These are phyloP conservation scores for Miniopterus natalensis DNA, from an alignment of 2,113 vertebrate species.

Conservation along the genomic window DNA sequence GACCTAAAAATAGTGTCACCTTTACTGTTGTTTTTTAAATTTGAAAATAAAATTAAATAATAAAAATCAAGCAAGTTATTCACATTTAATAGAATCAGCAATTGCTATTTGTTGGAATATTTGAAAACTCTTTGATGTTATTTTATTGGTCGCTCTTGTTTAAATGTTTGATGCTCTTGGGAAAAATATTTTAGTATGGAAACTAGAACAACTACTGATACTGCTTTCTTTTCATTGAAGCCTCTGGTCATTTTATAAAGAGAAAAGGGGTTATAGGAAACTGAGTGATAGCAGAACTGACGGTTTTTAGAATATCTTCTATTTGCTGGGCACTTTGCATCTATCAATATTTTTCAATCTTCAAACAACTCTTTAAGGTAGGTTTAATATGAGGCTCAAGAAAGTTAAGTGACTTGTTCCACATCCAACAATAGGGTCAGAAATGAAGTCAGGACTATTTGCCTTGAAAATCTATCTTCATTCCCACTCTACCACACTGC, in stretches of 20 bases:
- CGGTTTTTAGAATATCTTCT: neutral
- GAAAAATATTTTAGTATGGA: neutral
- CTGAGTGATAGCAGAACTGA: neutral
- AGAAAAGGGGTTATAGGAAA: neutral
- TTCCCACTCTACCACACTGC: neutral
- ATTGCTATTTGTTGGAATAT: neutral
- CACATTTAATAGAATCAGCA: neutral
- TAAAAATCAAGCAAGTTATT: neutral
- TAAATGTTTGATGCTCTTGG: neutral
- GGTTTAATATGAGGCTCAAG: neutral
- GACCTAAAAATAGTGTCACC: neutral
- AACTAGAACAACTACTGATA: neutral
- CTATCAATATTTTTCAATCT: neutral
- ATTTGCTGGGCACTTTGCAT: neutral
- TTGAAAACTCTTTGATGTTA: neutral
- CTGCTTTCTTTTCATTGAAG: neutral
- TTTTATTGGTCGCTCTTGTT: neutral
- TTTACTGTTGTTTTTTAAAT: neutral
- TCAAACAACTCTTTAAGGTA: neutral
- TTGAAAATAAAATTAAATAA: neutral
- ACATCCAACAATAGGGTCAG: neutral
- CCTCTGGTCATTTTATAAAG: neutral
- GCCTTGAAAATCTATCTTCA: neutral
- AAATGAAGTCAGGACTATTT: neutral
- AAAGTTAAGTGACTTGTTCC: neutral